Base-by-base conservation (phyloP, 2,113 vertebrate genomes). In the Aegotheles bennettii region DNA sequence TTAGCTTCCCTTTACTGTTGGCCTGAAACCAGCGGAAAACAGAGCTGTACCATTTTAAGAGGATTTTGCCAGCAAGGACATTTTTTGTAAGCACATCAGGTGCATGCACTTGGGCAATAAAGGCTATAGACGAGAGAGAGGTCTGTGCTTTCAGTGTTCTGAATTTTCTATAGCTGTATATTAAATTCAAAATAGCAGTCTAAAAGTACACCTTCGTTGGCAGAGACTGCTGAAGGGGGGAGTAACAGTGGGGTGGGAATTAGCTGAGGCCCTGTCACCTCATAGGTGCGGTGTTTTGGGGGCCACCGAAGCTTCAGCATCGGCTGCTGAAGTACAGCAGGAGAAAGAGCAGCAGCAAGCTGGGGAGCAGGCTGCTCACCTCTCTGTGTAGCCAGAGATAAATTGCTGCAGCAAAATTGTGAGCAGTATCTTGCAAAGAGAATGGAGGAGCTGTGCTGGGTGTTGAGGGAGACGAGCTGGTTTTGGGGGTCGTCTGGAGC, bases 331-430 rank as follows among this genome's bases (percentile, higher is more conserved):
- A 61, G 26, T 48, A 64, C 1, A 0, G 70, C 59, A 73, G 50
- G 74, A 91, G 63, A 85, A 90, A 36, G 60, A 82, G 57, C 82
- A 90, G 68, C 69, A 79, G 85, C 86, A 68, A 84, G 83, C 45
- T 11, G 1, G 54, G 74, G 74, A 93, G 63, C 59, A 1, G 40
- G 29, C 80, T 89, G 69, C 76, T 90, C 77, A 74, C 68, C 69
- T 92, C 77, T 61, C 75, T 84, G 20, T 84, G 70, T 35, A 92
- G 88, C 93, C 92, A 87, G 75, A 97, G 93, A 95, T 87, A 91
- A 94, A 92, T 96, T 80, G 75, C 93, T 97, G 96, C 92, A 96
- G 87, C 93, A 94, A 87, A 90, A 85, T 16, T 87, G 68, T 3
- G 43, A 89, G 87, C 76, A 88, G 61, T 35, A 50, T 85, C 83